Evolutionary conservation across 2,797 vertebrate species (phyloP).

Genomic region (Enteromius afrohamiltoni): DNA sequence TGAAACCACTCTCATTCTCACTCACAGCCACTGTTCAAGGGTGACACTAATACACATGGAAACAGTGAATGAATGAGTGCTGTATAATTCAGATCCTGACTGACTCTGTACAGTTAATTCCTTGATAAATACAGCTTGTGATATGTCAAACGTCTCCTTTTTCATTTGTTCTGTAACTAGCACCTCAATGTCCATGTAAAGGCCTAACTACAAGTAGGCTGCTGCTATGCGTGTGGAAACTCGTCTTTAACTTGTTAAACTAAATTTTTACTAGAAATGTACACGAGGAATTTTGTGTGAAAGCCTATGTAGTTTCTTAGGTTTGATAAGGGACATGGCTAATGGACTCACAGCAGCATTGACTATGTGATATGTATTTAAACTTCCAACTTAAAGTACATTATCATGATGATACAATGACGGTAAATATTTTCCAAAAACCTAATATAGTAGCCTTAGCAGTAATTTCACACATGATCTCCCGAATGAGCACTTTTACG

Average conservation of each 20-base stretch:
- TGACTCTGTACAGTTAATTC: constrained; percentile 72
- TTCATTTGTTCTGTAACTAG: constrained; percentile 20
- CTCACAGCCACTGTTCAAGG: constrained; percentile 71
- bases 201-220: background rate
- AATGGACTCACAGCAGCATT: background rate
- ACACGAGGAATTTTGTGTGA: background rate
- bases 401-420: background rate
- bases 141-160: constrained; percentile 66
- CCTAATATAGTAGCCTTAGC: background rate
- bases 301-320: background rate
- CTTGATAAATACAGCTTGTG: constrained; percentile 77
- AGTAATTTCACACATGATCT: background rate
- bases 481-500: background rate
- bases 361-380: background rate
- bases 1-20: constrained; percentile 67
- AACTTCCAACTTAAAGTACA: background rate
- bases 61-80: constrained; percentile 66
- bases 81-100: constrained; percentile 61
- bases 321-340: background rate
- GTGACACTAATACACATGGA: constrained; percentile 66
- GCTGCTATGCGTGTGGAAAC: background rate
- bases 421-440: background rate
- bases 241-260: background rate
- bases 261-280: background rate
- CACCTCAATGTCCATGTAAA: background rate